Evolutionary conservation across 2,797 vertebrate genomes (phyloP), one percentile per base, ranked within the genome.

Genomic region (Aythya fuligula): DNA sequence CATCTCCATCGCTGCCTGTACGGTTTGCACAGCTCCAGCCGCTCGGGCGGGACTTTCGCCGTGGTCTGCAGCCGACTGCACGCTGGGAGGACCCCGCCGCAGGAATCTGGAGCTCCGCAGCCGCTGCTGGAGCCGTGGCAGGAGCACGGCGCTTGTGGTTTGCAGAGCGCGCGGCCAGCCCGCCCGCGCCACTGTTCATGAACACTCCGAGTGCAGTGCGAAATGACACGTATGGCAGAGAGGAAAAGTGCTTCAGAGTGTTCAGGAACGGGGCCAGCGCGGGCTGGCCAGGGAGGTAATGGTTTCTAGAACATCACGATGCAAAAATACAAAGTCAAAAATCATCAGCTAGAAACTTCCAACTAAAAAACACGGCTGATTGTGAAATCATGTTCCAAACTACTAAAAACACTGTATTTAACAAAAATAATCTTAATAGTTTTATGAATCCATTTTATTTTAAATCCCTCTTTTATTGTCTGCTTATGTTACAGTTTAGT

Each of bases 371-470:
- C 89, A 94, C 22, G 67, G 81, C 85, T 96, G 96, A 96, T 96
- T 95, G 92, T 94, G 91, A 96, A 98, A 96, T 96, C 96, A 94
- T 95, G 94, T 96, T 97, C 86, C 95, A 91, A 94, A 96, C 93
- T 94, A 92, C 95, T 97, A 97, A 98, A 96, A 98, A 93, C 94
- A 97, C 94, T 97, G 94, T 91, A 96, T 94, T 97, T 97, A 97
- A 97, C 94, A 97, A 96, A 96, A 95, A 94, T 88, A 96, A 95
- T 97, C 96, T 97, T 96, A 97, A 95, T 97, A 97, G 97, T 97
- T 97, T 97, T 97, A 95, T 96, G 96, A 93, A 96, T 96, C 95
- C 94, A 92, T 97, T 97, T 97, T 93, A 96, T 96, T 95, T 97
- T 95, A 97, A 95, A 96, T 96, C 95, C 95, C 92, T 96, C 95